Evolutionary conservation across 2,797 vertebrate species (phyloP).

Genomic region (Ficedula albicollis): DNA sequence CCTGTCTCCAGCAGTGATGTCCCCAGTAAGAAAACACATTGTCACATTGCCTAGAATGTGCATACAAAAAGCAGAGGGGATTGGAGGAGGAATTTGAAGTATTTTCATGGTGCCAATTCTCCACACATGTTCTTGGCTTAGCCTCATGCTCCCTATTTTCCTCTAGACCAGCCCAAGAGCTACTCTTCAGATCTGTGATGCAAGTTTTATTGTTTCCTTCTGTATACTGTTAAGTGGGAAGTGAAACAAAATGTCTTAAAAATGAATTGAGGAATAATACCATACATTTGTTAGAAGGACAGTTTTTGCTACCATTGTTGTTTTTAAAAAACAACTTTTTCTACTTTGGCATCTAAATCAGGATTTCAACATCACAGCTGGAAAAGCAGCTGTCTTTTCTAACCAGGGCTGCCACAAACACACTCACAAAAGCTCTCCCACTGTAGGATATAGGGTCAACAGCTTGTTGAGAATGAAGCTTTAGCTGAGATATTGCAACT

Average conservation of each 20-base stretch:
- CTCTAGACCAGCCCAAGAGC: not conserved
- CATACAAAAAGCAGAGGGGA: constrained; percentile 6
- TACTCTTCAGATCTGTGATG: constrained; percentile 37
- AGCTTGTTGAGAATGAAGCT: not conserved
- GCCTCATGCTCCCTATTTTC: constrained; percentile 8
- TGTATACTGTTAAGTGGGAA: constrained; percentile 48
- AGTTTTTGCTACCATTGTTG: constrained; percentile 51
- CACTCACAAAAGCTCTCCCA: not conserved
- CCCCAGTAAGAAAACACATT: constrained; percentile 51
- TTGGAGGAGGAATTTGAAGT: not conserved
- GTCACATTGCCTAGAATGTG: constrained; percentile 28
- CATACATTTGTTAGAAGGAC: constrained; percentile 51
- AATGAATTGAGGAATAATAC: constrained; percentile 2
- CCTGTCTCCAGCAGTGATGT: constrained; percentile 41
- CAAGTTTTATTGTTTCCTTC: constrained; percentile 60
- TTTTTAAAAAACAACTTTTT: constrained; percentile 7
- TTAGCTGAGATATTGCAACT: not conserved
- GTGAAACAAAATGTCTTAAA: constrained; percentile 35
- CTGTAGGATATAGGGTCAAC: not conserved
- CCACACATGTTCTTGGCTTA: constrained; percentile 37
- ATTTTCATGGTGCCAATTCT: constrained; percentile 35
- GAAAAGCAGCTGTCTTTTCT: constrained; percentile 25
- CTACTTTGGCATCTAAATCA: constrained; percentile 10
- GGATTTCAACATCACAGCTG: constrained; percentile 20
- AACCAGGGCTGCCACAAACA: not conserved